phyloP scores from a whole-genome alignment of 2,113 vertebrate species.

The Gulo gulo region DNA sequence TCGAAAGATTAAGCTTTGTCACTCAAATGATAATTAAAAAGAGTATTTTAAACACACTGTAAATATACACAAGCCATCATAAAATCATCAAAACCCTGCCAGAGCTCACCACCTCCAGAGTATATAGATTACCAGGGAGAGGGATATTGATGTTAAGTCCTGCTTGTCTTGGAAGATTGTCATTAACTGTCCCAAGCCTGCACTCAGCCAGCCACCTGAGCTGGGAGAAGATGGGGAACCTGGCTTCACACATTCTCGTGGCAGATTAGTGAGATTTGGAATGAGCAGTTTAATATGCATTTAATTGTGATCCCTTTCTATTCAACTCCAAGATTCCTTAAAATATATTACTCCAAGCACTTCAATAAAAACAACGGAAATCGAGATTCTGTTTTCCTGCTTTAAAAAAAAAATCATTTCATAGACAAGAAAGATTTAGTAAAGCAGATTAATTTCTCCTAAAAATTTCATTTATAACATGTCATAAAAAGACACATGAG shows the following conservation, averaged over 20 bases:
- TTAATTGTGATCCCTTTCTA: conserved; percentile 48
- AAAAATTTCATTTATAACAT: conserved; percentile 66
- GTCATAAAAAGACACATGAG: conserved; percentile 49
- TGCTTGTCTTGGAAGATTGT: conserved; percentile 71
- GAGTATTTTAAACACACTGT: conserved; percentile 80
- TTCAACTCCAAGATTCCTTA: conserved; percentile 19
- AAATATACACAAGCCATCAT: conserved; percentile 77
- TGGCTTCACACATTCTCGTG: not conserved
- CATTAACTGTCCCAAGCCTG: conserved; percentile 69
- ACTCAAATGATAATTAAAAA: conserved; percentile 80
- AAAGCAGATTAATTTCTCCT: conserved; percentile 58
- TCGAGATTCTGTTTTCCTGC: conserved; percentile 23
- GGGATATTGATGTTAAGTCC: conserved; percentile 74
- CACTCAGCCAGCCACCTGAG: conserved; percentile 60
- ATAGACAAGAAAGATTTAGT: conserved; percentile 29
- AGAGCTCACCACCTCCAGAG: conserved; percentile 58
- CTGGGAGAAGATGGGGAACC: not conserved
- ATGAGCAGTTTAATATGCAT: conserved; percentile 51
- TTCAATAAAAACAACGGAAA: conserved; percentile 39
- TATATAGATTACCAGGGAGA: conserved; percentile 64
- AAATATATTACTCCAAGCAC: not conserved
- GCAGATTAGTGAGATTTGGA: conserved; percentile 53
- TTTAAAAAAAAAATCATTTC: conserved; percentile 35
- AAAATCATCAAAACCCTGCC: conserved; percentile 68
- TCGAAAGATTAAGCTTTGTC: conserved; percentile 78